These are phyloP conservation scores for Canis aureus DNA, from an alignment of 2,113 vertebrate species.

Conservation along the genomic window DNA sequence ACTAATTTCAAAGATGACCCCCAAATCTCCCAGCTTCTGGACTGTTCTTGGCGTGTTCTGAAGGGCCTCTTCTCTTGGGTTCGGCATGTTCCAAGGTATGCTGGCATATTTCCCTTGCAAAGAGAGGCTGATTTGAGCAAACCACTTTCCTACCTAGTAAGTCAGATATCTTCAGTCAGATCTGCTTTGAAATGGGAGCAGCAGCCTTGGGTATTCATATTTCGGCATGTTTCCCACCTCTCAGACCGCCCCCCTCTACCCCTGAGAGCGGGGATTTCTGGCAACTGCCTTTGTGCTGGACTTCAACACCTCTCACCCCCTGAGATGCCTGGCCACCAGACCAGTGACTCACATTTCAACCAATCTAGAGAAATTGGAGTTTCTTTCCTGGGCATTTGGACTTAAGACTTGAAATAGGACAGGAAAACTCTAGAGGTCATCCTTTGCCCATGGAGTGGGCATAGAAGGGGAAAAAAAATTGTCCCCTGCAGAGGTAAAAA, in stretches of 20 bases:
- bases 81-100: background rate
- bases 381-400: background rate
- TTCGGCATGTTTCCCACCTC: background rate
- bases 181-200: background rate
- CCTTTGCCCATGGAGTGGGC: background rate
- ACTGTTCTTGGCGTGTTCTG: background rate
- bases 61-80: background rate
- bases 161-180: background rate
- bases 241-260: rapidly evolving
- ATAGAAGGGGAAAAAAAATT: background rate
- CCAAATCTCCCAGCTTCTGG: background rate
- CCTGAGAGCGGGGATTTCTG: background rate
- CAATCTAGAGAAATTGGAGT: background rate
- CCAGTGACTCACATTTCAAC: background rate
- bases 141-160: background rate
- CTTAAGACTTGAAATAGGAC: background rate
- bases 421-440: background rate
- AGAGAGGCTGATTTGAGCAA: background rate
- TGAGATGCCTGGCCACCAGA: background rate
- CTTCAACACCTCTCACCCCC: too few species aligned
- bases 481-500: background rate
- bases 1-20: background rate
- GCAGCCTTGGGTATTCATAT: background rate
- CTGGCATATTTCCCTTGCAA: background rate
- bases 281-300: background rate